Evolutionary conservation across 2,888 invertebrate genomes (phyloP), one percentile per base, ranked within the genome.

Genomic region (Folsomia candida): DNA sequence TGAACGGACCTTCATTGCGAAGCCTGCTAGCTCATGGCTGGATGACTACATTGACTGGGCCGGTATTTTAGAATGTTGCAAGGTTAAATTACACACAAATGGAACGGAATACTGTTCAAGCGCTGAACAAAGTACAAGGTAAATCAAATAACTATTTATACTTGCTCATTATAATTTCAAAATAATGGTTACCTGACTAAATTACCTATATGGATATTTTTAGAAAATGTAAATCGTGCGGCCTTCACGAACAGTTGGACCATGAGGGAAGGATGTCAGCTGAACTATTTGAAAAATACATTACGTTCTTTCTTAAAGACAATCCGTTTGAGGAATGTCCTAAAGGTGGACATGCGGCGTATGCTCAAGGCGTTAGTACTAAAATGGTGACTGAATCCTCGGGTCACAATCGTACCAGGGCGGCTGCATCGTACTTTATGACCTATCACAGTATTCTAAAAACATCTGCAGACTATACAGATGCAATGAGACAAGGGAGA

Each of bases 21-120:
- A 92, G 81, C 91, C 94, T n/a, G 90, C 94, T 1, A 89, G 91
- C 64, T 94, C 94, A 66, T 99, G 98, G 98, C 83, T 99, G 71
- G 98, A 98, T 83, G 97, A 97, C 83, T 98, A 94, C 85, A 89
- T 95, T 82, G 94, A 94, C 84, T 99, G 97, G 97, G 84, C 90
- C 1, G 76, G 81, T 61, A 77, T 72, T 68, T 69, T 67, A 37
- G 63, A 70, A 2, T 77, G 77, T 58, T 77, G 77, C 65, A 72
- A 69, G 60, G 24, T 64, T 20, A 51, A 22, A 28, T 11, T 14
- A 6, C 20, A 26, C 47, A 61, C 64, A 69, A 51, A 74, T 51
- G 51, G 37, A 6, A 69, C 70, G 6, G 70, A 61, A 4, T 74
- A 51, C 51, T 77, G 77, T 68, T 67, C 72, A 1, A 77, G 72